Conservation (phyloP, 2,113 vertebrate genomes). For the Pangasianodon gigas region DNA sequence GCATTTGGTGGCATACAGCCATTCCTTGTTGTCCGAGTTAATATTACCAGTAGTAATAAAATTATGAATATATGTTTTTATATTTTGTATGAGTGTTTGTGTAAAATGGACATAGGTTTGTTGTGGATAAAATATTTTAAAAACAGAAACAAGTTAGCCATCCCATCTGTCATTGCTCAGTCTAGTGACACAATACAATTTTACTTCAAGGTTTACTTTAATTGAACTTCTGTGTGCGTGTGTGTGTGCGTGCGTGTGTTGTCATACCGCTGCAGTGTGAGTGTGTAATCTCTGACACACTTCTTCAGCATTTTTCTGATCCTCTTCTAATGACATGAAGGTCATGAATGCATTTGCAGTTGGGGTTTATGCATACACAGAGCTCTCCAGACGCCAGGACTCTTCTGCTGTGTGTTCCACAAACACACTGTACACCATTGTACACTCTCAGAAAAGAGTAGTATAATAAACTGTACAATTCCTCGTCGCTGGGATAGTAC, state of each 20-base stretch:
- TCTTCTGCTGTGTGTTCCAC: not conserved
- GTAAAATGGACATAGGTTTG: not conserved
- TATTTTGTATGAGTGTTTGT: constrained; percentile 50
- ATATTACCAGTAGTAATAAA: constrained; percentile 69
- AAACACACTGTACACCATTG: not conserved
- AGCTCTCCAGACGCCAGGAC: not conserved
- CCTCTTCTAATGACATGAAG: constrained; percentile 21
- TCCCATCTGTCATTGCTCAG: not conserved
- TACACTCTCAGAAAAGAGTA: not conserved
- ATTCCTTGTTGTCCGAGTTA: constrained; percentile 72
- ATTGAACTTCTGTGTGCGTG: not conserved
- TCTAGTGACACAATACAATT: not conserved
- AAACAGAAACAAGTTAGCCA: not conserved
- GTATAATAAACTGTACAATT: not conserved
- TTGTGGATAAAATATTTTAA: not conserved
- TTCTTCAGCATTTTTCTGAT: constrained; percentile 66
- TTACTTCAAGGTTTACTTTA: not conserved
- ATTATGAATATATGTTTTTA: constrained; percentile 80
- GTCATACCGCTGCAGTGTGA: not conserved
- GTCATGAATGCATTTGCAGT: constrained; percentile 20
- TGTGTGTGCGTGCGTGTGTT: constrained; percentile 20
- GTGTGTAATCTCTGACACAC: constrained; percentile 58
- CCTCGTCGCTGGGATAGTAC: not conserved
- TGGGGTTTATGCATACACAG: not conserved
- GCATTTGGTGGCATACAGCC: constrained; percentile 62